Base-by-base conservation (phyloP, 1,140 invertebrate species). In the Zophobas morio region DNA sequence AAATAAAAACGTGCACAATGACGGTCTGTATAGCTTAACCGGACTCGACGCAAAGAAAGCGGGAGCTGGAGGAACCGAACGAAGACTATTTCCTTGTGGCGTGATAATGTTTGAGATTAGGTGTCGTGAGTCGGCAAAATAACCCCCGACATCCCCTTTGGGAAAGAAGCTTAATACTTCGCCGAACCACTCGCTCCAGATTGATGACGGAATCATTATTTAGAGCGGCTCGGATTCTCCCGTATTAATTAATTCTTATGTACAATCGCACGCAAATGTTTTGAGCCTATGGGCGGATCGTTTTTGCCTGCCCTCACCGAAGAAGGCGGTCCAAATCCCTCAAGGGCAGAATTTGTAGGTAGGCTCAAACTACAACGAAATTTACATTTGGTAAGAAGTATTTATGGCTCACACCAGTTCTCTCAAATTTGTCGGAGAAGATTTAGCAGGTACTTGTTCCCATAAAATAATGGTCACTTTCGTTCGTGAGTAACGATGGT, bases 61-160 rank as follows among this genome's bases (percentile, higher is more conserved):
- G 49, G n/a, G 20, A 51, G 49, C 49, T 51, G 6, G 6, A 2
- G n/a, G 49, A 6, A 51, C n/a, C 53, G 60, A 3, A 42, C 20
- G n/a, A 39, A 42, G 33, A 2, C 60, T 42, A 66, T 66, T 66
- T 66, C 39, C 60, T 66, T 42, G 6, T 66, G 42, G 60, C 60
- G 60, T 66, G 60, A 66, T 66, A 66, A 66, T 66, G 60, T 66
- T 66, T 66, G 42, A 39, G 60, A 66, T 66, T 66, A 66, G 60
- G 60, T 66, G 60, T 66, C 60, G 60, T 66, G 60, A 66, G 60
- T 66, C 60, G 60, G 60, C 60, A 66, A 66, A 66, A 66, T 66
- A 66, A 66, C 60, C 60, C 42, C 8, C 39, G 33, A 51, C 49
- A 51, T 51, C 57, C 32, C 57, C 57, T 39, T 34, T 63, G 57